Evolutionary conservation across 2,797 vertebrate genomes (phyloP).

Genomic region (Fistularia tabacaria): DNA sequence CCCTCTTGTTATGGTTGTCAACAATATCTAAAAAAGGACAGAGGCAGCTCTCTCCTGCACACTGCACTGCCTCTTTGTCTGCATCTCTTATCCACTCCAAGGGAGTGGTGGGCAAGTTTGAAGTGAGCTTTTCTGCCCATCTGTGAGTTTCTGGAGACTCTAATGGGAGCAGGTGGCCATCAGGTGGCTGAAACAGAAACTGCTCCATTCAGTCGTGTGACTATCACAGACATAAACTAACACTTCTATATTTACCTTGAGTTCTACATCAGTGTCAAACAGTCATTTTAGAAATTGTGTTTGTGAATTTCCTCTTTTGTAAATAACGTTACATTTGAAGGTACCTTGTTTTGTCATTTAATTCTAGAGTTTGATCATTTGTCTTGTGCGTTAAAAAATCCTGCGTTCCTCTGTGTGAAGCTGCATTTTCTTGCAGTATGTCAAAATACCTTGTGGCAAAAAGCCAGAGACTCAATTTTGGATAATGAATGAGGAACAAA

Average conservation of each 20-base stretch:
- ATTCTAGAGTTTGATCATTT: conserved; percentile 34
- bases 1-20: conserved; percentile 59
- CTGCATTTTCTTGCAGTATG: conserved; percentile 28
- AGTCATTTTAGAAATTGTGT: too few relatives aligned
- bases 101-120: conserved; percentile 42
- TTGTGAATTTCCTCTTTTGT: too few relatives aligned
- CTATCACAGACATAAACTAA: conserved; percentile 23
- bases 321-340: conserved; percentile 9
- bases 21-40: conserved; percentile 57
- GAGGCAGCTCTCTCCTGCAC: conserved; percentile 21
- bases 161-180: conserved; percentile 80
- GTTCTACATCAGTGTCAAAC: too few relatives aligned
- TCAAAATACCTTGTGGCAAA: conserved; percentile 5
- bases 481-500: too few relatives aligned
- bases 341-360: conserved; percentile 37
- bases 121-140: conserved; percentile 22
- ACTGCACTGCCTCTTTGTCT: conserved; percentile 36
- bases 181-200: conserved; percentile 80
- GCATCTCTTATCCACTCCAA: conserved; percentile 29
- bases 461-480: too few relatives aligned
- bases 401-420: conserved; percentile 26
- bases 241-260: conserved; percentile 13
- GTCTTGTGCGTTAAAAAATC: conserved; percentile 33
- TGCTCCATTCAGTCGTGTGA: conserved; percentile 52
- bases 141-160: conserved; percentile 53